phyloP scores from a whole-genome alignment of 2,113 vertebrate genomes.

The Pogonocichla stellata region DNA sequence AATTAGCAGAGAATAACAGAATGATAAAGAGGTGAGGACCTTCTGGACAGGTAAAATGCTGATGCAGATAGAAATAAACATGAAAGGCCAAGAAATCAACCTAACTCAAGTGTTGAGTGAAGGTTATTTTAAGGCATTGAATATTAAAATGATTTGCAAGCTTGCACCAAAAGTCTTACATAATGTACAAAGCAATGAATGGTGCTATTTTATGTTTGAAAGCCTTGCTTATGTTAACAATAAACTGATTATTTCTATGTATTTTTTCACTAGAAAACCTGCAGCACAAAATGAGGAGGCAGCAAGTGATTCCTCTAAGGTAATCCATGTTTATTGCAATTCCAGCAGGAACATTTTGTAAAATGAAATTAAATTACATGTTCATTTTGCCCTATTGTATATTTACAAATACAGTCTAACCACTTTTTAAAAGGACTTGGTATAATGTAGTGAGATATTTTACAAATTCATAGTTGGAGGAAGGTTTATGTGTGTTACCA shows the following conservation, averaged over 20 bases:
- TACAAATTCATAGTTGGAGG: background rate
- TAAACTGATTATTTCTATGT: background rate
- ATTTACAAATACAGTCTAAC: background rate
- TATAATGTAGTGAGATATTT: background rate
- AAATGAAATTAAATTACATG: background rate
- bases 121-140: background rate
- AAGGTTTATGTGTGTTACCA: background rate
- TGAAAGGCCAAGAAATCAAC: background rate
- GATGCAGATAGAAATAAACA: background rate
- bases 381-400: background rate
- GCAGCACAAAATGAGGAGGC: constrained; percentile 39
- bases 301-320: constrained; percentile 55
- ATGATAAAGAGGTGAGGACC: background rate
- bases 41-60: background rate
- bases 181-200: background rate
- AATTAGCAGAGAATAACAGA: background rate
- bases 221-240: background rate
- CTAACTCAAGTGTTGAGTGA: background rate
- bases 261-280: constrained; percentile 51
- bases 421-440: background rate
- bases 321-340: constrained; percentile 24
- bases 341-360: background rate
- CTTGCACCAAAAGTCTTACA: background rate
- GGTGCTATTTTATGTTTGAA: background rate
- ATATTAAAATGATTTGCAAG: background rate